Conservation (phyloP, 2,113 vertebrate genomes). For the Silurus meridionalis region DNA sequence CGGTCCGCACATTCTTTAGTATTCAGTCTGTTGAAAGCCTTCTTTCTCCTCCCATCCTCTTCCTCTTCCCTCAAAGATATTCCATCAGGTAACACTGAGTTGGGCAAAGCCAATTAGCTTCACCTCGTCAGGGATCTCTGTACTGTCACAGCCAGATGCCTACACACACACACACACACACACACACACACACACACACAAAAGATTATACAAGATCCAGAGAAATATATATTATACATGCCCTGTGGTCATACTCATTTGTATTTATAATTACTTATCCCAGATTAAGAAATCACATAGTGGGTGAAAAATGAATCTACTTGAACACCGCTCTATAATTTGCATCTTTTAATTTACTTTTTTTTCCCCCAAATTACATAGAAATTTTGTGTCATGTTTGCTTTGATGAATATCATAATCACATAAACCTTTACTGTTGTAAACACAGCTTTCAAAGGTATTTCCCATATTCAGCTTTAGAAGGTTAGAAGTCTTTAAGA, state of each 20-base stretch:
- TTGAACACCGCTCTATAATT: not conserved
- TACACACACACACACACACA: slow-evolving; percentile 57
- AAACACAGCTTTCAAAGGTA: not conserved
- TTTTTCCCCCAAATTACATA: not conserved
- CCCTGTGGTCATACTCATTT: not conserved
- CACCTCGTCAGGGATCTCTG: slow-evolving; percentile 94
- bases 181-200: slow-evolving; percentile 7
- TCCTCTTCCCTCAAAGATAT: slow-evolving; percentile 52
- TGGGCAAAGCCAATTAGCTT: slow-evolving; percentile 98
- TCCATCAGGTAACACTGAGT: slow-evolving; percentile 92
- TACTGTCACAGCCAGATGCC: slow-evolving; percentile 89
- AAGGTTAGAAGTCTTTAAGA: not conserved
- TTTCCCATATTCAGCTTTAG: not conserved
- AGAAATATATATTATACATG: not conserved
- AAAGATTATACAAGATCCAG: not conserved
- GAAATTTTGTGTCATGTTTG: too few species aligned
- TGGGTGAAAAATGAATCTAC: not conserved
- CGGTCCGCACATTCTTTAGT: slow-evolving; percentile 52
- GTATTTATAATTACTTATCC: not conserved
- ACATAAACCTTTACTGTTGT: not conserved
- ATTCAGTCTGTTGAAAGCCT: slow-evolving; percentile 76
- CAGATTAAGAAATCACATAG: not conserved
- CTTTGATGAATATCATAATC: too few species aligned
- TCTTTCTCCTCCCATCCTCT: slow-evolving; percentile 61
- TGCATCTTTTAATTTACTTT: not conserved